These are phyloP conservation scores for Syngnathoides biaculeatus DNA, from an alignment of 2,113 vertebrate genomes.

Conservation along the genomic window DNA sequence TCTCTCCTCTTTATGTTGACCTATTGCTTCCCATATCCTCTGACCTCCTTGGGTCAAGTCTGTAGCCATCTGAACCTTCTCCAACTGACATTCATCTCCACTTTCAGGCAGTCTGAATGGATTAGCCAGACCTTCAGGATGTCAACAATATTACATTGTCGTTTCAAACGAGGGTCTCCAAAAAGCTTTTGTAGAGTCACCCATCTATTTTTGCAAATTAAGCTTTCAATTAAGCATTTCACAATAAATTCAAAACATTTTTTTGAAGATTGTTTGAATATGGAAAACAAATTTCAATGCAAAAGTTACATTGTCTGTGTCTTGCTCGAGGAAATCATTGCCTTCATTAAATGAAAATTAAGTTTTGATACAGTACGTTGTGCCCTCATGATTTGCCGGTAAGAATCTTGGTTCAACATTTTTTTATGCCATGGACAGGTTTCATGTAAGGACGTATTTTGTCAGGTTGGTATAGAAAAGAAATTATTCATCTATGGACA, in stretches of 20 bases:
- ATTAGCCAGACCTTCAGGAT: constrained; percentile 19
- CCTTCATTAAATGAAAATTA: constrained; percentile 46
- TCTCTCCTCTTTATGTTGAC: constrained; percentile 52
- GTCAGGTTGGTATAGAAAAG: too few relatives aligned
- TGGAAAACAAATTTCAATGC: not conserved
- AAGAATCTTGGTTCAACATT: constrained; percentile 53
- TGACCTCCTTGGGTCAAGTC: constrained; percentile 49
- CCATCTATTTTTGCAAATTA: not conserved
- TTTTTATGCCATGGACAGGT: not conserved
- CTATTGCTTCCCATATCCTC: constrained; percentile 63
- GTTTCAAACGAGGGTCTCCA: constrained; percentile 1
- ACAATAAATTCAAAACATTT: not conserved
- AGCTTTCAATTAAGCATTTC: not conserved
- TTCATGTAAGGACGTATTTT: not conserved
- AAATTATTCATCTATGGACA: too few relatives aligned
- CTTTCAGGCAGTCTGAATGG: constrained; percentile 43
- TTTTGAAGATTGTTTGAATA: not conserved
- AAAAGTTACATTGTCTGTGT: constrained; percentile 2
- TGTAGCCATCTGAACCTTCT: constrained; percentile 55
- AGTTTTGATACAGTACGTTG: too few relatives aligned
- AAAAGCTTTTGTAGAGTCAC: not conserved
- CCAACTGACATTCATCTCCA: constrained; percentile 38
- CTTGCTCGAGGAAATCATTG: constrained; percentile 36
- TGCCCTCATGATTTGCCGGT: constrained; percentile 24
- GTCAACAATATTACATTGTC: constrained; percentile 19